A percentile compares a stretch with the other conserved stretches of the same genome.
Evolutionary conservation across 1,140 invertebrate species (phyloP).

Genomic region (Amphibalanus amphitrite): DNA sequence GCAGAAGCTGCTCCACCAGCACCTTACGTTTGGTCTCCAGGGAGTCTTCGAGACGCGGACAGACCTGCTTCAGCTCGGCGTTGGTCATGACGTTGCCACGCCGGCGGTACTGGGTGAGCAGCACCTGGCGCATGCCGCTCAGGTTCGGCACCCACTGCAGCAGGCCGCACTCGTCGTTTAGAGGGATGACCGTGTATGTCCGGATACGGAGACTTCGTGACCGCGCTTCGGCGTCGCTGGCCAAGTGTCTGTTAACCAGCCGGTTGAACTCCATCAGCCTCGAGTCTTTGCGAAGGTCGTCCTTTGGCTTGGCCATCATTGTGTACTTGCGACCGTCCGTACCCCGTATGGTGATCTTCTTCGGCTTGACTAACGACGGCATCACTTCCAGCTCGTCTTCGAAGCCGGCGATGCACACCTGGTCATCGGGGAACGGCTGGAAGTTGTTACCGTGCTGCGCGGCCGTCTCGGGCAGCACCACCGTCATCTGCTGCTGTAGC

Average conservation of each 20-base stretch:
- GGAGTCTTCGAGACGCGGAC: not conserved
- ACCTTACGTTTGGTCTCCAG: slow-evolving; percentile 41
- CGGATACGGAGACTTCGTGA: slow-evolving; percentile 66
- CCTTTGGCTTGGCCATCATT: slow-evolving; percentile 87
- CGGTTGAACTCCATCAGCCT: slow-evolving; percentile 93
- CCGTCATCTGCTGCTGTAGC: slow-evolving; percentile 56
- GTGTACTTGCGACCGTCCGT: slow-evolving; percentile 67
- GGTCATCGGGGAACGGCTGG: not conserved
- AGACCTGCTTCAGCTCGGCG: slow-evolving; percentile 38
- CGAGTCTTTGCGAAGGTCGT: slow-evolving; percentile 89
- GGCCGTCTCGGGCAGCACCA: slow-evolving; percentile 20
- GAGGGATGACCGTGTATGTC: slow-evolving; percentile 61
- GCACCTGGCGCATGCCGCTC: slow-evolving; percentile 47
- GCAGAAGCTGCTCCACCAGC: slow-evolving; percentile 50
- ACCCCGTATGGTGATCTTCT: slow-evolving; percentile 64
- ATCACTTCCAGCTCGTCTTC: slow-evolving; percentile 60
- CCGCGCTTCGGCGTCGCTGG: slow-evolving; percentile 64
- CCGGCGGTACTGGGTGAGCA: slow-evolving; percentile 65
- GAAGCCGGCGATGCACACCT: slow-evolving; percentile 50
- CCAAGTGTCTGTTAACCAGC: slow-evolving; percentile 78
- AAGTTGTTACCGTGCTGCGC: not conserved
- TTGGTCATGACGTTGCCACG: slow-evolving; percentile 31
- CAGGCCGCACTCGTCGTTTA: slow-evolving; percentile 82
- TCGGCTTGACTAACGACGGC: slow-evolving; percentile 67
- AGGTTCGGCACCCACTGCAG: slow-evolving; percentile 91